phyloP scores from a whole-genome alignment of 2,797 vertebrate genomes.

The Acrossocheilus fasciatus region DNA sequence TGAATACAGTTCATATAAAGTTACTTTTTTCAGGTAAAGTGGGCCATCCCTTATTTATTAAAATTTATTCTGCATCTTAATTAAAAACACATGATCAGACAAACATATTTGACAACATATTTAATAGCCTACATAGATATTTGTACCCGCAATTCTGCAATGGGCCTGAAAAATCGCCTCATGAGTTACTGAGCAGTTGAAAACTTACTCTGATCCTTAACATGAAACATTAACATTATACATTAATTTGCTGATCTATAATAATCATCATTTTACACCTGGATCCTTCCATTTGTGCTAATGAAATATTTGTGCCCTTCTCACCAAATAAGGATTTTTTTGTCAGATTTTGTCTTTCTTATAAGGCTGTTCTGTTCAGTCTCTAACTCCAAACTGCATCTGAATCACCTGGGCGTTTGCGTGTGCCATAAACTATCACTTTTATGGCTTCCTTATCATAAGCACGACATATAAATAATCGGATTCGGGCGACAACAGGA shows the following conservation, averaged over 20 bases:
- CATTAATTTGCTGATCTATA: not conserved
- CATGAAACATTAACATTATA: not conserved
- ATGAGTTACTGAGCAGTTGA: not conserved
- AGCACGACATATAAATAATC: not conserved
- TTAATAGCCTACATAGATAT: too few species aligned
- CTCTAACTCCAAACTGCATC: conserved; percentile 53
- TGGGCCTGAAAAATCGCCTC: not conserved
- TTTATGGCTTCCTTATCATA: conserved; percentile 4
- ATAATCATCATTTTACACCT: not conserved
- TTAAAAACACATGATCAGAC: too few species aligned
- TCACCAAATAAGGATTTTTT: conserved; percentile 46
- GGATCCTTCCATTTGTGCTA: not conserved
- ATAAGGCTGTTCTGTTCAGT: conserved; percentile 67
- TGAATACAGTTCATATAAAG: too few species aligned
- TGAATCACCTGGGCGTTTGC: conserved; percentile 62
- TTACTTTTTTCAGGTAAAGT: too few species aligned
- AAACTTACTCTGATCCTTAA: not conserved
- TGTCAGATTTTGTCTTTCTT: conserved; percentile 64
- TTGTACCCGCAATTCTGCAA: too few species aligned
- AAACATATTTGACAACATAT: too few species aligned
- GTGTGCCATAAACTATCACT: not conserved
- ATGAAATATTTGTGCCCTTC: not conserved
- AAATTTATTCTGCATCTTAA: too few species aligned
- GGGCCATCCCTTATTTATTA: too few species aligned
- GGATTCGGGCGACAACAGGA: not conserved